These are phyloP conservation scores for Sebastiscus tertius DNA, from an alignment of 2,797 vertebrate species.

Conservation along the genomic window DNA sequence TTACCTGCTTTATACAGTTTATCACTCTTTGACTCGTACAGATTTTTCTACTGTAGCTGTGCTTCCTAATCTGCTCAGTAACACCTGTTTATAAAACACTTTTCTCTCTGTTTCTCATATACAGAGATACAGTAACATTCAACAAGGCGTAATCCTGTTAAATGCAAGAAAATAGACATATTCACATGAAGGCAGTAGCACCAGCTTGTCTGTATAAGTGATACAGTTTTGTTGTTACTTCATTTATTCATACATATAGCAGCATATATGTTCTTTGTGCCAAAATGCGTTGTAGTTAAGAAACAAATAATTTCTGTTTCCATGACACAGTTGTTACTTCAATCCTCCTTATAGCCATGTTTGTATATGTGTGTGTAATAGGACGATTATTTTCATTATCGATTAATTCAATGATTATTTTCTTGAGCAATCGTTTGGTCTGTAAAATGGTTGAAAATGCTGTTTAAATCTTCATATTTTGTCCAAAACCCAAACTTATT, in stretches of 20 bases:
- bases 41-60: slow-evolving; percentile 15
- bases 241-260: background rate
- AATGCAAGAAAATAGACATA: background rate
- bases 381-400: background rate
- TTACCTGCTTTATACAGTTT: background rate
- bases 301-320: background rate
- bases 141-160: background rate
- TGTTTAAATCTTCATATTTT: background rate
- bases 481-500: background rate
- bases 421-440: background rate
- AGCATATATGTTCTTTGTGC: background rate
- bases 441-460: background rate
- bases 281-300: background rate
- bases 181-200: slow-evolving; percentile 4
- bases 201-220: background rate
- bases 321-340: background rate
- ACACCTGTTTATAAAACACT: background rate
- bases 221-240: background rate
- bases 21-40: background rate
- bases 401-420: background rate
- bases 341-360: background rate
- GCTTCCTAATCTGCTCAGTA: slow-evolving; percentile 5
- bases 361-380: background rate
- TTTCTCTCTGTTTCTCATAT: background rate
- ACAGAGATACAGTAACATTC: background rate